phyloP scores from a whole-genome alignment of 2,113 vertebrate genomes.

The Tretioscincus oriximinensis region DNA sequence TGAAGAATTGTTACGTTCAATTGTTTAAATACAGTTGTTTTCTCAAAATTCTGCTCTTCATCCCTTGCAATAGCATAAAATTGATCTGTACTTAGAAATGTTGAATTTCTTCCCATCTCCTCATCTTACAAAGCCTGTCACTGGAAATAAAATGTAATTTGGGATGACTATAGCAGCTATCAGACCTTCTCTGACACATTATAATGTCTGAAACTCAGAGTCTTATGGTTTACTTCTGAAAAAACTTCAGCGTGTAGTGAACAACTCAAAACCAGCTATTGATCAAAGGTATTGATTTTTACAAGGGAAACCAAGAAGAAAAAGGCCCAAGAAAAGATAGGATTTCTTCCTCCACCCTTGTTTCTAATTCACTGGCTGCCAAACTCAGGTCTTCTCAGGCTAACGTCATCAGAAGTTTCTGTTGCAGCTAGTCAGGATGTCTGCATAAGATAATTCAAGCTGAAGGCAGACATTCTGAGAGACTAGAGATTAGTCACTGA shows the following conservation, averaged over 20 bases:
- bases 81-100: slow-evolving; percentile 67
- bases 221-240: slow-evolving; percentile 75
- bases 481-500: slow-evolving; percentile 69
- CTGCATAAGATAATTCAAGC: slow-evolving; percentile 78
- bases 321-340: slow-evolving; percentile 76
- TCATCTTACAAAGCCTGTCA: slow-evolving; percentile 74
- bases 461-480: slow-evolving; percentile 68
- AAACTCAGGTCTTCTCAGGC: slow-evolving; percentile 67
- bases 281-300: slow-evolving; percentile 81
- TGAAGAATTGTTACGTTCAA: not conserved
- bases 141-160: slow-evolving; percentile 75
- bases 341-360: slow-evolving; percentile 71
- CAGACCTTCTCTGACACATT: slow-evolving; percentile 72
- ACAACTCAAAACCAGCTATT: slow-evolving; percentile 82
- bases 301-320: slow-evolving; percentile 70
- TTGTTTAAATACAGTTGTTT: slow-evolving; percentile 38
- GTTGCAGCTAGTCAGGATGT: slow-evolving; percentile 77
- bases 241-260: slow-evolving; percentile 70
- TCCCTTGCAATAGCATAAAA: slow-evolving; percentile 54
- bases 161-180: slow-evolving; percentile 66
- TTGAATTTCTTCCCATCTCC: slow-evolving; percentile 64
- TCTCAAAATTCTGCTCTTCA: slow-evolving; percentile 29
- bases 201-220: slow-evolving; percentile 72
- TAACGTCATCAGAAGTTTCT: slow-evolving; percentile 68
- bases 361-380: slow-evolving; percentile 67